Base-by-base conservation (phyloP, 2,113 vertebrate species). In the Peromyscus californicus region DNA sequence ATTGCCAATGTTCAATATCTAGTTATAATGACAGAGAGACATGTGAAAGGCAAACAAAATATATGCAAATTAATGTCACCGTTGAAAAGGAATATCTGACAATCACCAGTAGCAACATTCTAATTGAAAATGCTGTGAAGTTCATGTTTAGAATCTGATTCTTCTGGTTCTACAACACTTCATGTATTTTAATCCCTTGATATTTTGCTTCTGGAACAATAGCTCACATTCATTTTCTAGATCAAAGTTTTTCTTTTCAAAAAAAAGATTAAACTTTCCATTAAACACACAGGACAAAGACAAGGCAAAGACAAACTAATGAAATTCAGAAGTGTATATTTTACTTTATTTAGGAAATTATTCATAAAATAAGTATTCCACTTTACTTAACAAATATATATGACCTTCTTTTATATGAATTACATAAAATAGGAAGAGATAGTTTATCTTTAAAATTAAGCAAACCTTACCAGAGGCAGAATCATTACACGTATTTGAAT, bases 291-390 rank as follows among this genome's bases (percentile, higher is more conserved):
- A 75, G 39, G 5, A 54, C 79, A 7, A 16, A 57, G 16, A 31
- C 7, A 7, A 95, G 16, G 42, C 59, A 67, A 13, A 95, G 22
- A 22, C 74, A 80, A 65, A 84, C 39, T 74, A 85, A 33, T 59
- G 69, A 45, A 94, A 10, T 72, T 0, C 16, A 1, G n/a, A 4
- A n/a, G 3, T 33, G 13, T 69, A 8, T 91, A 79, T 83, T 39
- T 83, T 86, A 54, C 36, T 78, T 72, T 82, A 91, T 82, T 97
- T 84, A 45, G 31, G 54, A 85, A 92, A 92, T 24, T 21, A 94
- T 89, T 89, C 10, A 5, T 76, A 10, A 84, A 94, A 85, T 21
- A 79, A 72, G 63, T 33, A 19, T 51, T 91, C 1, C 8, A 36
- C 91, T 91, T 92, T 9, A 33, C 54, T 92, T 76, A 82, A 70